These are phyloP conservation scores for Ridgeia piscesae DNA, from an alignment of 1,140 invertebrate genomes.

Conservation along the genomic window DNA sequence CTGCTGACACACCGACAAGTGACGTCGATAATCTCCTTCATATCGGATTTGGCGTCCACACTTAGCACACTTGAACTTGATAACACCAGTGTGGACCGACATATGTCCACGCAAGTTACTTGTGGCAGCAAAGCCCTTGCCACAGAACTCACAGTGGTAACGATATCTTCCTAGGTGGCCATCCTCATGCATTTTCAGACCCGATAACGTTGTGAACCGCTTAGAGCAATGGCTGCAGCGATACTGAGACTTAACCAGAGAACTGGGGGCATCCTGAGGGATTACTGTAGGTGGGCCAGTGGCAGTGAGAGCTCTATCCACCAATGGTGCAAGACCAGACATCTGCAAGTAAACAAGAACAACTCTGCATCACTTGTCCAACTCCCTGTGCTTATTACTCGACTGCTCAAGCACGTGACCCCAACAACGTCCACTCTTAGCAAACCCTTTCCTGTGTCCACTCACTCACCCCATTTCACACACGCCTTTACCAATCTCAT, in stretches of 20 bases:
- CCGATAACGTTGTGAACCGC: not conserved
- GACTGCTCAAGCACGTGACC: not conserved
- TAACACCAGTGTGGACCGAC: conserved; percentile 43
- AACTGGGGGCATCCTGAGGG: not conserved
- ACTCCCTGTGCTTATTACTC: not conserved
- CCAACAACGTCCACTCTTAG: no score
- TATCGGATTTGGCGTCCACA: conserved; percentile 50
- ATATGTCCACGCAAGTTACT: conserved; percentile 55
- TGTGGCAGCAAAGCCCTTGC: conserved; percentile 58
- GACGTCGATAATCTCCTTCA: not conserved
- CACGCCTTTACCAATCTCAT: not conserved
- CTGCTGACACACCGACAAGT: not conserved
- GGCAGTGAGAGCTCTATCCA: not conserved
- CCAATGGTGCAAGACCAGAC: no score
- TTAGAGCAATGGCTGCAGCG: not conserved
- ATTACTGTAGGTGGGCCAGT: no score
- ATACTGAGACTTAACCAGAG: not conserved
- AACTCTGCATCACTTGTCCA: not conserved
- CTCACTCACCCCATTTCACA: not conserved
- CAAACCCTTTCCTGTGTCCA: not conserved
- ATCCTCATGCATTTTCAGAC: not conserved
- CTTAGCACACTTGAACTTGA: conserved; percentile 64
- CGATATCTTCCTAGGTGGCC: not conserved
- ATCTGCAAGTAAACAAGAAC: not conserved
- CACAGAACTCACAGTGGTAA: conserved; percentile 21